These are phyloP conservation scores for Hoplodrina ambigua DNA, from an alignment of 2,888 invertebrate genomes.

Conservation along the genomic window DNA sequence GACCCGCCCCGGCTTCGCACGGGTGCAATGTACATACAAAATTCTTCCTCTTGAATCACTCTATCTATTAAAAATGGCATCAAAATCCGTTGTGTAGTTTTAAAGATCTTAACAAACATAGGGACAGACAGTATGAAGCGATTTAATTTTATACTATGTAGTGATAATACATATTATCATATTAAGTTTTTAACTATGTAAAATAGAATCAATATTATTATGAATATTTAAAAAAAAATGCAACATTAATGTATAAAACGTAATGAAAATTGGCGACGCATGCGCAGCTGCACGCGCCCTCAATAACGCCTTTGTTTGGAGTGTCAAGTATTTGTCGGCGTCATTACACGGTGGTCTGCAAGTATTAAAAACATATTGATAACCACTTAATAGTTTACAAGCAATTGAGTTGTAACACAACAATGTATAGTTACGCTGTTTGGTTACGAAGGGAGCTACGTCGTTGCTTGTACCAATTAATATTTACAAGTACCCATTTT, in stretches of 20 bases:
- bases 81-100: no score
- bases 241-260: background rate
- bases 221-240: no score
- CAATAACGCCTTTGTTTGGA: slow-evolving; percentile 78
- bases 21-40: no score
- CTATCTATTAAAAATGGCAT: no score
- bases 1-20: no score
- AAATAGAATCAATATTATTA: no score
- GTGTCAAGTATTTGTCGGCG: slow-evolving; percentile 59
- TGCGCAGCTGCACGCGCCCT: slow-evolving; percentile 86
- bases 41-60: no score
- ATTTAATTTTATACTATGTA: no score
- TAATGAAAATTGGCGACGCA: slow-evolving; percentile 43
- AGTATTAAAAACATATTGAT: slow-evolving; percentile 77
- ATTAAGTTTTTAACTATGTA: no score
- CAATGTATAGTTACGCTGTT: background rate
- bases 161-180: no score
- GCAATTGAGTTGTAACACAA: slow-evolving; percentile 9
- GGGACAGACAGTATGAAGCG: no score
- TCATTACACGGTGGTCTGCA: slow-evolving; percentile 77
- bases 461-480: slow-evolving; percentile 35
- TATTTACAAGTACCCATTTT: background rate
- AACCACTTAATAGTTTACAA: slow-evolving; percentile 75
- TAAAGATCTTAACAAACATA: no score
- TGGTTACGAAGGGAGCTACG: slow-evolving; percentile 42